Conservation (phyloP, 2,888 invertebrate genomes). For the Drosophila borborema region DNA sequence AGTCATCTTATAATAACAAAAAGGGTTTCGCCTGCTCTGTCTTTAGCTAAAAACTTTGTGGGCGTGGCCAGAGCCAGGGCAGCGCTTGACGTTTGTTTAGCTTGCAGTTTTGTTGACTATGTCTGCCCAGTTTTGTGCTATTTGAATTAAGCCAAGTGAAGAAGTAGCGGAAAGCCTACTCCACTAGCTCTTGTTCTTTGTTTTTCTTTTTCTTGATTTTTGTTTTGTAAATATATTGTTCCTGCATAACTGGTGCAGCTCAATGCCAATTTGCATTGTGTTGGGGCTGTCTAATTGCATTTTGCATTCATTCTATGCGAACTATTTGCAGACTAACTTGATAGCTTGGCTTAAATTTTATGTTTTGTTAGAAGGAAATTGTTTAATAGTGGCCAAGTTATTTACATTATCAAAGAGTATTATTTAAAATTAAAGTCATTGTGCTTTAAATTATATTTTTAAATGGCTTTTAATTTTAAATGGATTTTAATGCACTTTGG, state of each 20-base stretch:
- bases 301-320: slow-evolving; percentile 3
- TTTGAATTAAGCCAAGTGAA: background rate
- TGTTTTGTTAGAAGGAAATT: background rate
- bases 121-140: slow-evolving; percentile 16
- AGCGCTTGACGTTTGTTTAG: slow-evolving; percentile 14
- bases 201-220: slow-evolving; percentile 10
- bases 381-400: background rate
- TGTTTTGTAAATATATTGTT: slow-evolving; percentile 42
- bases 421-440: background rate
- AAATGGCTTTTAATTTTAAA: no score
- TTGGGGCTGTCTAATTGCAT: slow-evolving; percentile 36
- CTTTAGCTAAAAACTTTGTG: slow-evolving; percentile 11
- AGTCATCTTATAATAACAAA: slow-evolving; percentile 39
- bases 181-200: slow-evolving; percentile 6
- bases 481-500: no score
- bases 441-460: no score
- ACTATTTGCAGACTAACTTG: background rate
- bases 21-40: background rate
- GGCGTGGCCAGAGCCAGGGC: slow-evolving; percentile 27
- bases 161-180: background rate
- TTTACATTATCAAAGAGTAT: background rate
- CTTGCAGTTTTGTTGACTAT: slow-evolving; percentile 27
- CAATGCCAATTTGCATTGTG: slow-evolving; percentile 42
- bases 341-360: background rate
- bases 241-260: slow-evolving; percentile 43